Conservation (phyloP, 2,888 invertebrate genomes). For the Xestia c-nigrum region DNA sequence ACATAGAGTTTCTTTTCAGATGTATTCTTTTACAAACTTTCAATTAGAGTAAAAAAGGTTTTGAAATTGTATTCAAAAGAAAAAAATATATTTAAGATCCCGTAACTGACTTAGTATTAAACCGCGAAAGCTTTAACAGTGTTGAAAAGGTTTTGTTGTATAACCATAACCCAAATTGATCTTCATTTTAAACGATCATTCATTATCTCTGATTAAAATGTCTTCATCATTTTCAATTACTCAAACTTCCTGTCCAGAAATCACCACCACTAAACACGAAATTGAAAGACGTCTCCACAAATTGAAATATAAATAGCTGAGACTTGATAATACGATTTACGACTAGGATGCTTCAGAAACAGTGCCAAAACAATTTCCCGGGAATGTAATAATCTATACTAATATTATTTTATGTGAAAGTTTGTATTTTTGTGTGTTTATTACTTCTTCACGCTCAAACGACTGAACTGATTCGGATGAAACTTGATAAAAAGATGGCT, state of each 20-base stretch:
- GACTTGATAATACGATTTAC: slow-evolving; percentile 36
- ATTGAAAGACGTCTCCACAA: slow-evolving; percentile 39
- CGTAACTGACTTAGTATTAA: no score
- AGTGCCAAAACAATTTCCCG: slow-evolving; percentile 13
- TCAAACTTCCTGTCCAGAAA: background rate
- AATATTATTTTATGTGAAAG: background rate
- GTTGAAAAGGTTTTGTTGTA: background rate
- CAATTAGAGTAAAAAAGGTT: background rate
- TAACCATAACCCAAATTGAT: background rate
- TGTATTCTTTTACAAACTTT: background rate
- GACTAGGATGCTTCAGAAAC: slow-evolving; percentile 19
- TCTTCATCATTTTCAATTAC: slow-evolving; percentile 37
- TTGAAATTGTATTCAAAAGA: no score
- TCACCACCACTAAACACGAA: slow-evolving; percentile 13
- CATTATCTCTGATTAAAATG: slow-evolving; percentile 19
- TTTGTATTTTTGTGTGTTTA: background rate
- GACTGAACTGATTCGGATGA: background rate
- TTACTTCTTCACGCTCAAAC: background rate
- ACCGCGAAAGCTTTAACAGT: no score
- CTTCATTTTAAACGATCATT: background rate
- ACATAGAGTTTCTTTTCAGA: background rate
- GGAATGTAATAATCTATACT: slow-evolving; percentile 45
- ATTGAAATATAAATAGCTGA: slow-evolving; percentile 39
- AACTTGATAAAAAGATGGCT: background rate
- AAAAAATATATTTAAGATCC: no score